Conservation (phyloP, 2,797 vertebrate genomes). For the Mus caroli region DNA sequence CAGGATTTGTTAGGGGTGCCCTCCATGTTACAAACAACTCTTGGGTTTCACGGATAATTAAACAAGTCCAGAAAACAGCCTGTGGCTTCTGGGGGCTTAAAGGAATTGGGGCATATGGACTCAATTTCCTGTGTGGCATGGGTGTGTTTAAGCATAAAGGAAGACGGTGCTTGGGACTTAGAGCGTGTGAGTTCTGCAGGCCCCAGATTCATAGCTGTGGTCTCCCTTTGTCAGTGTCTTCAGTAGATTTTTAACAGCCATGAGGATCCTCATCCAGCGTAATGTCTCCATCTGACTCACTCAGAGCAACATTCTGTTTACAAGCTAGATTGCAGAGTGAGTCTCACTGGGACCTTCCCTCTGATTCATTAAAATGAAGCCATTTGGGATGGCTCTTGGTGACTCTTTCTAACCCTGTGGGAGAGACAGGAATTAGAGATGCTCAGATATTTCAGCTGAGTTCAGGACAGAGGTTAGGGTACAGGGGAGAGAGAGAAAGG, state of each 20-base stretch:
- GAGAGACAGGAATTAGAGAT: background rate
- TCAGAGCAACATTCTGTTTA: background rate
- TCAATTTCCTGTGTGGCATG: slow-evolving; percentile 61
- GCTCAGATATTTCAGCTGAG: background rate
- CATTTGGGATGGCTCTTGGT: background rate
- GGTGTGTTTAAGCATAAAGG: slow-evolving; percentile 19
- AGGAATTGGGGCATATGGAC: slow-evolving; percentile 64
- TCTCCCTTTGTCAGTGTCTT: background rate
- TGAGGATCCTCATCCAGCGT: slow-evolving; percentile 68
- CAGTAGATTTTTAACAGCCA: slow-evolving; percentile 56
- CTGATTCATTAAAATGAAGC: slow-evolving; percentile 6
- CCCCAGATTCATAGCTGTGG: background rate
- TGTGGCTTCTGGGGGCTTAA: slow-evolving; percentile 65
- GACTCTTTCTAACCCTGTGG: background rate
- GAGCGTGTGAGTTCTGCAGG: background rate
- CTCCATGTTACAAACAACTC: slow-evolving; percentile 44
- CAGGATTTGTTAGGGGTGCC: background rate
- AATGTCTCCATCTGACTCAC: background rate
- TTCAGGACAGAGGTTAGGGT: background rate
- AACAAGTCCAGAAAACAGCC: slow-evolving; percentile 61
- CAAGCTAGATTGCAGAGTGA: background rate
- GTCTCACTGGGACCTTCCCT: background rate
- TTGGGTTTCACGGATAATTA: slow-evolving; percentile 77
- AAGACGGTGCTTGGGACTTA: background rate
- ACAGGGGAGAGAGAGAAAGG: background rate